Evolutionary conservation across 2,888 invertebrate genomes (phyloP), one percentile per base, ranked within the genome.

Genomic region (Phania funesta): DNA sequence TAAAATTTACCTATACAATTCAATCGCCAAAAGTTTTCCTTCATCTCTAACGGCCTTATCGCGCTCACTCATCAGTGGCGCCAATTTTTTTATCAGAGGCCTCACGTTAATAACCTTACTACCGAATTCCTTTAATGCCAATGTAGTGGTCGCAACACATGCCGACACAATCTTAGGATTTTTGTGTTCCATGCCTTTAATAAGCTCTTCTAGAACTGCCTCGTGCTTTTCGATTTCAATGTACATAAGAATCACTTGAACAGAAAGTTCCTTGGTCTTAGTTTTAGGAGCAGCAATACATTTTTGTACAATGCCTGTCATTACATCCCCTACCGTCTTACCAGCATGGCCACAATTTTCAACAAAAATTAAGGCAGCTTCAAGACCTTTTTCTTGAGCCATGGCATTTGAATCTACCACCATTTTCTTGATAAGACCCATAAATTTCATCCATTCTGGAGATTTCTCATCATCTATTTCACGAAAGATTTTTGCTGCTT

Each of bases 201-300:
- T 92, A 1, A 99, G 92, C 90, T 98, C 98, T 85, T 99, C 99
- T 86, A 95, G 92, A 0, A 97, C 97, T 11, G 94, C 91, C 84
- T 99, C 99, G 81, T 96, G 95, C 89, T 98, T 98, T 88, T 99
- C 99, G 87, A 98, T 97, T 92, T 99, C 99, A 85, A 99, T 93
- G 90, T 96, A 98, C 96, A 98, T 97, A 78, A 99, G 92, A 5
- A 95, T 94, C 82, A 99, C 93, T 92, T 98, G 98, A 76, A 96
- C 92, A 0, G 97, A 96, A 56, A 98, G 93, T 84, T 99, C 99
- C 90, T 96, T 97, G 8, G 98, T 98, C 91, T 96, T 97, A 5
- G 96, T 94, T 92, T 95, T 97, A 2, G 97, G 95, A 2, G 98
- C 97, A 32, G 97, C 97, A 85, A 99, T 94, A 89, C 98, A 98